These are phyloP conservation scores for Gryon sp. DNA, from an alignment of 1,140 invertebrate genomes.

Conservation along the genomic window DNA sequence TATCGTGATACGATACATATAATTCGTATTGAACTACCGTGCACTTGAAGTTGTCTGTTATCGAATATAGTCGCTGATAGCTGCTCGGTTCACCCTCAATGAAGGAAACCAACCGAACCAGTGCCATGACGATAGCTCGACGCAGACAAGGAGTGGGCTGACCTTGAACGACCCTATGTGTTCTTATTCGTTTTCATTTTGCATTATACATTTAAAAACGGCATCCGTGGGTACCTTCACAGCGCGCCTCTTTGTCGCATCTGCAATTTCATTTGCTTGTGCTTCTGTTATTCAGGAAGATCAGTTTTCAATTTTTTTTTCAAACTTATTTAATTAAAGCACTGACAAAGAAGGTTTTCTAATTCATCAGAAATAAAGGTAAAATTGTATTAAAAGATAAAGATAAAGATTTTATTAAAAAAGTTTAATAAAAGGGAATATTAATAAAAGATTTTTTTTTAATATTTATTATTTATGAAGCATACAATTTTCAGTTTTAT, in stretches of 20 bases:
- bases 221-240: constrained; percentile 12
- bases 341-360: no score
- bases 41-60: constrained; percentile 17
- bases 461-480: no score
- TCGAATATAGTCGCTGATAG: constrained; percentile 9
- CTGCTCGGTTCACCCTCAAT: constrained; percentile 46
- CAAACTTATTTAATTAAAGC: no score
- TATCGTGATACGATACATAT: constrained; percentile 11
- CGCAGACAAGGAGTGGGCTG: constrained; percentile 47
- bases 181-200: constrained; percentile 44
- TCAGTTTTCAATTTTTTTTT: no score
- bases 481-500: no score
- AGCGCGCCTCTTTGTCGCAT: constrained; percentile 9
- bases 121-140: constrained; percentile 31
- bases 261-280: constrained; percentile 21
- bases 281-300: constrained; percentile 14
- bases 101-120: constrained; percentile 47
- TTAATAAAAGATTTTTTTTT: no score
- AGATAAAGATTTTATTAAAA: no score
- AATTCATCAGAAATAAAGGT: no score
- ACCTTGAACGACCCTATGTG: constrained; percentile 55
- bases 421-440: no score
- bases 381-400: no score
- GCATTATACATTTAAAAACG: constrained; percentile 42
- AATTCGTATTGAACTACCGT: neutral